Evolutionary conservation across 2,888 invertebrate species (phyloP).

Genomic region (Temnothorax rugatulus): DNA sequence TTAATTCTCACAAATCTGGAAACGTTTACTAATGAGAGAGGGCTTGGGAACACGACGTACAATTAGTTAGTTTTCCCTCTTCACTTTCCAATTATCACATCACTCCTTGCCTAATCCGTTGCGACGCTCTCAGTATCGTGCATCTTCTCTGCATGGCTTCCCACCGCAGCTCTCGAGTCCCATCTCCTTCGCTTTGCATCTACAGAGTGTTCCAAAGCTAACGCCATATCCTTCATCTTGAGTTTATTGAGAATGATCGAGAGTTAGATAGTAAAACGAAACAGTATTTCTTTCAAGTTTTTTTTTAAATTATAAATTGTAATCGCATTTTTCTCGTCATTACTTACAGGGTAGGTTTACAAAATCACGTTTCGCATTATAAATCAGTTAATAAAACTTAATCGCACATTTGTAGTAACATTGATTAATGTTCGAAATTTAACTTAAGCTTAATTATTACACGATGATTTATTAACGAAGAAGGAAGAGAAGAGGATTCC

Average conservation of each 20-base stretch:
- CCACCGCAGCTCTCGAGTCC: slow-evolving; percentile 23
- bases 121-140: slow-evolving; percentile 45
- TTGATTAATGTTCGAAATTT: not conserved
- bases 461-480: slow-evolving; percentile 16
- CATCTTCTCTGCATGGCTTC: slow-evolving; percentile 40
- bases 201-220: slow-evolving; percentile 27
- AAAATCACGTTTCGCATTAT: not conserved
- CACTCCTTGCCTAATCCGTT: slow-evolving; percentile 47
- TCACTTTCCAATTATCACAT: slow-evolving; percentile 56
- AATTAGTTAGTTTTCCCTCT: slow-evolving; percentile 58
- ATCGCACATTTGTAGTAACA: not conserved
- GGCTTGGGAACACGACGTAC: slow-evolving; percentile 38
- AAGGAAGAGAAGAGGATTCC: not conserved
- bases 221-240: not conserved
- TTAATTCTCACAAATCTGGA: slow-evolving; percentile 33
- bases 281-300: not conserved
- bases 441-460: not conserved
- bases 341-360: not conserved
- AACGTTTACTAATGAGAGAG: slow-evolving; percentile 45
- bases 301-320: not conserved
- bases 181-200: slow-evolving; percentile 23
- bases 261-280: not conserved
- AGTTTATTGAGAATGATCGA: not conserved
- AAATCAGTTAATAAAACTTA: not conserved
- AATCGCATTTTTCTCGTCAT: not conserved